Conservation (phyloP, 2,888 invertebrate species). For the Euplagia quadripunctaria region DNA sequence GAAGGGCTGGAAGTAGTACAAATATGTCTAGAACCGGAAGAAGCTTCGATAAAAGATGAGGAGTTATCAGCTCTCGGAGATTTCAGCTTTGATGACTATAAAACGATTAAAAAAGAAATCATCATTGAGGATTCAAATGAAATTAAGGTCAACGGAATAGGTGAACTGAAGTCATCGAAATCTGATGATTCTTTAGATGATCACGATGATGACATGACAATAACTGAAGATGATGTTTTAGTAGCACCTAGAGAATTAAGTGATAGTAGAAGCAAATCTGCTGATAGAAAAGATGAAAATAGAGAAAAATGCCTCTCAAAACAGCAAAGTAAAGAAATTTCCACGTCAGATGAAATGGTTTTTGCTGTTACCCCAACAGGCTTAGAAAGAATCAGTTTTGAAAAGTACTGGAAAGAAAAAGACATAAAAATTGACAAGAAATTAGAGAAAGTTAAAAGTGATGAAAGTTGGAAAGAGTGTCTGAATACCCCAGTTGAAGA, state of each 20-base stretch:
- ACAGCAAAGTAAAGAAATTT: constrained; percentile 84
- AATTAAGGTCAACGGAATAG: constrained; percentile 70
- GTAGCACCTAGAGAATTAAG: constrained; percentile 74
- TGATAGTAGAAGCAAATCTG: constrained; percentile 72
- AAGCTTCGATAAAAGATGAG: constrained; percentile 85
- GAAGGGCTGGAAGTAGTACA: constrained; percentile 89
- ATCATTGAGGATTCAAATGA: constrained; percentile 56
- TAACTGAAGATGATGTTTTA: constrained; percentile 82
- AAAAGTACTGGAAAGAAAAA: constrained; percentile 82
- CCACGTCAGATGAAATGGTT: constrained; percentile 86
- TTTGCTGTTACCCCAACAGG: constrained; percentile 85
- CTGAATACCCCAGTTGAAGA: constrained; percentile 74
- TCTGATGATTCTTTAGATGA: constrained; percentile 81
- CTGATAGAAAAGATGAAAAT: constrained; percentile 61
- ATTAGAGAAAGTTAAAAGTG: constrained; percentile 73
- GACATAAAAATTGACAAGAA: constrained; percentile 63
- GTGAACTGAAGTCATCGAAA: constrained; percentile 73
- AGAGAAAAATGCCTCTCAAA: constrained; percentile 73
- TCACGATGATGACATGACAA: constrained; percentile 83
- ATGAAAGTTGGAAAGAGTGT: constrained; percentile 82
- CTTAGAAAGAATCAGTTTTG: constrained; percentile 83
- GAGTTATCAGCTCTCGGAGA: constrained; percentile 81
- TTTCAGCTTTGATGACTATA: constrained; percentile 79
- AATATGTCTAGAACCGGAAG: constrained; percentile 88
- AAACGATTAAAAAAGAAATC: constrained; percentile 60